Evolutionary conservation across 2,113 vertebrate genomes (phyloP).

Genomic region (Columbina picui): DNA sequence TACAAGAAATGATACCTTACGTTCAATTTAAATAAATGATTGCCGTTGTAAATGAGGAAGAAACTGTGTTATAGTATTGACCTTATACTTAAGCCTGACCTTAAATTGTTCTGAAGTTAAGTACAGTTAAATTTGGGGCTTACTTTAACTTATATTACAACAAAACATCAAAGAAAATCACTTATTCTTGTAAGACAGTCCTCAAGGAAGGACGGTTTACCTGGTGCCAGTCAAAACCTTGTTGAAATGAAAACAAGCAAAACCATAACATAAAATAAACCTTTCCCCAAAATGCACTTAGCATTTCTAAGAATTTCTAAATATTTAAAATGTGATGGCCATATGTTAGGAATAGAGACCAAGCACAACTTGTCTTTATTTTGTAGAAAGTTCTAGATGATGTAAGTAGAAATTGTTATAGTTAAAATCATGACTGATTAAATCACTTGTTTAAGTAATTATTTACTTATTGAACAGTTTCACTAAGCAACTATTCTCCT

Average conservation of each 20-base stretch:
- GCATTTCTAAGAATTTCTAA: not conserved
- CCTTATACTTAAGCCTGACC: not conserved
- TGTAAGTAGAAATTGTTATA: not conserved
- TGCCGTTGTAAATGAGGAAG: not conserved
- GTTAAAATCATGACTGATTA: not conserved
- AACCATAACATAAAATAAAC: not conserved
- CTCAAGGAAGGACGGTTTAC: not conserved
- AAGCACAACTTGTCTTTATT: not conserved
- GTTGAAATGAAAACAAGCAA: not conserved
- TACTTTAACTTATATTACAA: not conserved
- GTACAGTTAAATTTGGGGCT: not conserved
- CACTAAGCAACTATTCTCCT: not conserved
- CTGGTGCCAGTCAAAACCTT: not conserved
- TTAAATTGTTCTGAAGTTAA: not conserved
- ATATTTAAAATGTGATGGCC: not conserved
- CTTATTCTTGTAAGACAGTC: not conserved
- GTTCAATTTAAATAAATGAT: constrained; percentile 40
- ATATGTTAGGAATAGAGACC: not conserved
- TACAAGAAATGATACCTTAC: constrained; percentile 34
- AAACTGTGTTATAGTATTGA: not conserved
- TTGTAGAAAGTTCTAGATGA: not conserved
- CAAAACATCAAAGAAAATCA: not conserved
- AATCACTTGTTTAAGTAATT: not conserved
- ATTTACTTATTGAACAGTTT: not conserved
- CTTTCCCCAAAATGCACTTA: not conserved